These are phyloP conservation scores for Scylla paramamosain DNA, from an alignment of 1,140 invertebrate species.

Conservation along the genomic window DNA sequence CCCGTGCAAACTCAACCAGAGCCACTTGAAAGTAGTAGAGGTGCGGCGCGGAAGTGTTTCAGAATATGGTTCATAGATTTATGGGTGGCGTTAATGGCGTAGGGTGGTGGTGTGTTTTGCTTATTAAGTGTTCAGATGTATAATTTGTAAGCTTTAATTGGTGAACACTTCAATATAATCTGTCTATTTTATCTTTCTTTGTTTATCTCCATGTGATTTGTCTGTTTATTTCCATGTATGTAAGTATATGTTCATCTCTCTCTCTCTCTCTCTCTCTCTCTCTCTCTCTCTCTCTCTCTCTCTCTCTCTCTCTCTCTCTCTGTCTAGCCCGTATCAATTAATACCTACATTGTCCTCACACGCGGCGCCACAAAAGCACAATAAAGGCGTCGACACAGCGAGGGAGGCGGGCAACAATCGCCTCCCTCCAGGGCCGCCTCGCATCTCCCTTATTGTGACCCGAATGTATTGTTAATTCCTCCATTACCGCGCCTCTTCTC, in stretches of 20 bases:
- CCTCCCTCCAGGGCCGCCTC: not conserved
- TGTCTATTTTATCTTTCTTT: not conserved
- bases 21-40: too few species aligned
- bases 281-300: constrained; percentile 20
- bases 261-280: constrained; percentile 20
- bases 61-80: too few species aligned
- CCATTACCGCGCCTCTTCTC: not conserved
- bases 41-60: too few species aligned
- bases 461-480: not conserved
- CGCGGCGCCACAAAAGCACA: not conserved
- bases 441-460: not conserved
- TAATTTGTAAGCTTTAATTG: too few species aligned
- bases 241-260: not conserved
- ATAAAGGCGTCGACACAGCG: not conserved
- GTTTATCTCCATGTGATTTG: not conserved
- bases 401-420: not conserved
- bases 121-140: too few species aligned
- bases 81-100: too few species aligned
- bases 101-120: too few species aligned
- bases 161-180: too few species aligned
- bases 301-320: constrained; percentile 16
- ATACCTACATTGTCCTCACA: not conserved
- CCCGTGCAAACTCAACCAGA: too few species aligned
- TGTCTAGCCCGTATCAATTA: not conserved
- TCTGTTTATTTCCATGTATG: not conserved